These are phyloP conservation scores for Dorcus hopei DNA, from an alignment of 2,888 invertebrate species.

Conservation along the genomic window DNA sequence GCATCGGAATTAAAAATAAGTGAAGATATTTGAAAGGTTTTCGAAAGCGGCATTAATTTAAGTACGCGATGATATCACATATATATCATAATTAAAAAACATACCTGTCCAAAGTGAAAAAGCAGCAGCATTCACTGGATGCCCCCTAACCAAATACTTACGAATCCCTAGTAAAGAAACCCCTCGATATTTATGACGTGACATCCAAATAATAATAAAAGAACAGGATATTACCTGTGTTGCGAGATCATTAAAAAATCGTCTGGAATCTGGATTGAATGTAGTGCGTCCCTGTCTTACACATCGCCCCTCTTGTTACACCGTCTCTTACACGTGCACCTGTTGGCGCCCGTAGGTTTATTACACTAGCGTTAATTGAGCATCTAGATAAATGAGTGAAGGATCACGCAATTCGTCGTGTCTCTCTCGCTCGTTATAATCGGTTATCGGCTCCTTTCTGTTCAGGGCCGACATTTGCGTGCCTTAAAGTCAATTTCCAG, in stretches of 20 bases:
- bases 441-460: neutral
- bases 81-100: neutral
- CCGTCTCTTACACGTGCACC: conserved; percentile 30
- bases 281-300: conserved; percentile 32
- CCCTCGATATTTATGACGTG: conserved; percentile 39
- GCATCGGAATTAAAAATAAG: no score
- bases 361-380: conserved; percentile 40
- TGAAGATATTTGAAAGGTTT: no score
- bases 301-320: conserved; percentile 30
- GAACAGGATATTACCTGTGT: conserved; percentile 41
- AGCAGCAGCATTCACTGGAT: neutral
- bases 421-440: neutral
- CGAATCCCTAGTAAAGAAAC: conserved; percentile 17
- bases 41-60: no score
- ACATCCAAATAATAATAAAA: conserved; percentile 42
- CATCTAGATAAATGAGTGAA: conserved; percentile 36
- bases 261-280: conserved; percentile 44
- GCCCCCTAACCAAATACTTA: conserved; percentile 7
- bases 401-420: conserved; percentile 31
- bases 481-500: neutral
- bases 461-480: neutral
- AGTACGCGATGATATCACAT: neutral
- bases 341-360: conserved; percentile 38
- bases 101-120: neutral
- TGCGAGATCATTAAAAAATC: conserved; percentile 41